Percentiles rank a stretch among this genome's conserved stretches.
These are phyloP conservation scores for Picus viridis DNA, from an alignment of 2,797 vertebrate species.

Conservation along the genomic window DNA sequence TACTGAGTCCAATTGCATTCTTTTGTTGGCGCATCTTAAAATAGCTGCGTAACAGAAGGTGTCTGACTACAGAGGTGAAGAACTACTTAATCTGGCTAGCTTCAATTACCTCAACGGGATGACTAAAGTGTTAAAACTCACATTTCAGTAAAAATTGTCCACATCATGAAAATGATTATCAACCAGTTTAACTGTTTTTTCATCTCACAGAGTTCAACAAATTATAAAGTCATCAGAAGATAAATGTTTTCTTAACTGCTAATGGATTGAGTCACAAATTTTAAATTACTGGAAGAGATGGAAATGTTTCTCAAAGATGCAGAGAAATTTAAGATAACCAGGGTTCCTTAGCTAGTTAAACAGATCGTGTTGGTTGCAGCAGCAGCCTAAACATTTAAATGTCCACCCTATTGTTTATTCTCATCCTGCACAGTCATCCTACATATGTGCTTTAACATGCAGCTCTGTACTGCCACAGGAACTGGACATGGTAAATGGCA, in stretches of 20 bases:
- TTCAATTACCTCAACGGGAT: neutral
- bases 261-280: neutral
- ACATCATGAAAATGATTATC: neutral
- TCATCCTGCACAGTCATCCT: neutral
- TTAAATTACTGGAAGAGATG: neutral
- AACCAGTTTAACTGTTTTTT: neutral
- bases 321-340: neutral
- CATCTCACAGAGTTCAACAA: neutral
- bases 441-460: accelerated
- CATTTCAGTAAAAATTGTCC: neutral
- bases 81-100: neutral
- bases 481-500: neutral
- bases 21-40: neutral
- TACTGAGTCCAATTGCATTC: neutral
- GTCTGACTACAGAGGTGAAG: neutral
- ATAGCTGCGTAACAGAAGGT: neutral
- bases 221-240: neutral
- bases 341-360: neutral
- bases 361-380: neutral
- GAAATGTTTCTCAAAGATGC: neutral
- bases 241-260: neutral
- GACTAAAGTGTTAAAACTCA: neutral
- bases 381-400: neutral
- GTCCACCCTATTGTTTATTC: neutral
- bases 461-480: neutral